Evolutionary conservation across 2,797 vertebrate genomes (phyloP), one percentile per base, ranked within the genome.

Genomic region (Triplophysa bombifrons): DNA sequence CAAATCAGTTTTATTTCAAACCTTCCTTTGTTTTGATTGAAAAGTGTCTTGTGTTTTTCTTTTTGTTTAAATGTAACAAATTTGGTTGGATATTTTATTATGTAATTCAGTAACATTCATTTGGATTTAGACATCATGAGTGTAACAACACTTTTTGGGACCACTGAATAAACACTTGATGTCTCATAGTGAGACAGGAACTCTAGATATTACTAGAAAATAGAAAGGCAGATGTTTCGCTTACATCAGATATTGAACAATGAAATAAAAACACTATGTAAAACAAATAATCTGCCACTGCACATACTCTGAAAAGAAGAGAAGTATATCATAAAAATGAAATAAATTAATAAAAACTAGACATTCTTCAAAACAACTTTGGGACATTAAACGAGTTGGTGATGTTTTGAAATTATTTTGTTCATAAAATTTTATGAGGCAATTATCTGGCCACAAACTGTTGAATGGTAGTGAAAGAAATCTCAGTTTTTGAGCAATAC

Each of bases 401-500:
- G 16, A 58, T 76, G 66, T 78, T 78, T 78, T 70, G 55, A 78
- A 78, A 70, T 78, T 5, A 78, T 78, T 51, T 61, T 10, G 50
- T 3, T 14, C 25, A 50, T 60, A 55, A 41, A 38, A 61, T 70
- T 58, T 76, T 58, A 76, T 30, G 51, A 76, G 64, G 46, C 38
- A 58, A 64, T 72, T 72, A 55, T 70, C 60, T 17, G 60, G 50
- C 69, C 58, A 72, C 69, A 66, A 79, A 79, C 61, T 25, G 38
- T 65, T 72, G 60, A 79, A 79, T 65, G n/a, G 60, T 55, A 72
- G 72, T 72, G 72, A 78, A 72, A 64, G 58, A 71, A 78, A 53
- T 25, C 56, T 50, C 67, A 63, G 51, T 71, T 70, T 71, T 50
- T 14, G 14, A 70, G 44, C 53, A 64, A 78, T 72, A 16, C 48